Base-by-base conservation (phyloP, 2,888 invertebrate species). In the Cancer borealis region DNA sequence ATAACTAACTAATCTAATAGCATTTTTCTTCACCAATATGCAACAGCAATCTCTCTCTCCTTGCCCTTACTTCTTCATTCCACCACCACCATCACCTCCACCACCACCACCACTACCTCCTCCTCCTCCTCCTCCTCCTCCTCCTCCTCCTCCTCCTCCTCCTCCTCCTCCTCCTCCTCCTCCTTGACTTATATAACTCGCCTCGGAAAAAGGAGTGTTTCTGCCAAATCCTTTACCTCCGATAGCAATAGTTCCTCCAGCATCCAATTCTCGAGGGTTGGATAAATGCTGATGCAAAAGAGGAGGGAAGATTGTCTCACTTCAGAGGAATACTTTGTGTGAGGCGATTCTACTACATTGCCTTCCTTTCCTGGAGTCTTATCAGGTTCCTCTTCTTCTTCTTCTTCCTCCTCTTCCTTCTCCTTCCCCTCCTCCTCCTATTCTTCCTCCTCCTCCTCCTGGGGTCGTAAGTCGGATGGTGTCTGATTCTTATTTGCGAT, bases 281-380 rank as follows among this genome's bases (percentile, higher is more conserved):
- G 30, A 79, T 79, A 79, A 79, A 79, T 79, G 30, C 79, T 79
- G 79, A 79, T 79, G 79, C 30, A 30, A 79, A 79, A 79, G 79
- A 79, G 30, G 79, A 79, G 79, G 30, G 30, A 10, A 14, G 79
- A 79, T 79, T 79, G 79, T 79, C 79, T 79, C 79, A 17, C 79
- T 79, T 30, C 30, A 79, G 79, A 30, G 21, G 26, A 79, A 79
- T 79, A 30, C 79, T 79, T 26, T 30, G 30, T 30, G 30, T 17
- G 79, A 79, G 79, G 30, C 30, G 79, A 79, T 79, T 79, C 30
- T 30, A 79, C 79, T 30, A 79, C 79, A 30, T 79, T 79, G 30
- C 30, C 79, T 30, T 79, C 79, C 30, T 30, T 79, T 30, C 5
- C 30, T 26, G 79, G 79, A 26, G 79, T 79, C 26, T 79, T 79